A percentile compares a stretch with the other conserved stretches of the same genome.
These are phyloP conservation scores for Karalla daura DNA, from an alignment of 2,797 vertebrate genomes.

Conservation along the genomic window DNA sequence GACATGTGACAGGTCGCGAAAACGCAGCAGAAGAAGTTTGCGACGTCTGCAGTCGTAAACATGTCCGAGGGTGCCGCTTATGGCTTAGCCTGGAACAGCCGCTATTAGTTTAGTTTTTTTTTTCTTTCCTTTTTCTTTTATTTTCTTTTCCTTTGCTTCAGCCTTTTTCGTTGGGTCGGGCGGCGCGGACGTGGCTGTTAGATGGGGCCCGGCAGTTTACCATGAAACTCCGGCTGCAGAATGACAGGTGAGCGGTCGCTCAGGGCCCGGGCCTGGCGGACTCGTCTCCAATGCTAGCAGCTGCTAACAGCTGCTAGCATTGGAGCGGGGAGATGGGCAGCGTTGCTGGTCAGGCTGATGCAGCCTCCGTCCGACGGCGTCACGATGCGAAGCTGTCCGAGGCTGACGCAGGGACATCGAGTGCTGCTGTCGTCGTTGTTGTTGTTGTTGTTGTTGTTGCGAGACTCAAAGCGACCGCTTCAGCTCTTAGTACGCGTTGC, in stretches of 20 bases:
- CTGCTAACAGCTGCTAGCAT: conserved; percentile 53
- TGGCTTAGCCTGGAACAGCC: conserved; percentile 59
- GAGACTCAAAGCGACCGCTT: no score
- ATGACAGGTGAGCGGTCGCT: conserved; percentile 81
- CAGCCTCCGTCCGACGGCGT: no score
- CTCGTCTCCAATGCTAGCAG: no score
- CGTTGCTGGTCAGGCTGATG: no score
- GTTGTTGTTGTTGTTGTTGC: no score
- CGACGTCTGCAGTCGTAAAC: conserved; percentile 58
- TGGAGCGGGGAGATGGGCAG: no score
- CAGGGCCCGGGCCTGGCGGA: neutral
- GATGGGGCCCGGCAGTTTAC: conserved; percentile 73
- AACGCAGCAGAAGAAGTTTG: conserved; percentile 32
- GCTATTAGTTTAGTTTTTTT: conserved; percentile 51
- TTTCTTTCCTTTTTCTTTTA: conserved; percentile 58
- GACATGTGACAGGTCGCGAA: neutral
- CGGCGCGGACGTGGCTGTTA: conserved; percentile 29
- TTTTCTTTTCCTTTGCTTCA: conserved; percentile 37
- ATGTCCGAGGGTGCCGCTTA: conserved; percentile 61
- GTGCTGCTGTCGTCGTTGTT: no score
- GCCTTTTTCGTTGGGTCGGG: neutral
- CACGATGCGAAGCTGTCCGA: no score
- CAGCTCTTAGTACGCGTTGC: no score
- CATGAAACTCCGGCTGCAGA: conserved; percentile 85
- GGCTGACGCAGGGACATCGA: no score